Conservation (phyloP, 2,113 vertebrate species). For the Tychaedon coryphoeus region DNA sequence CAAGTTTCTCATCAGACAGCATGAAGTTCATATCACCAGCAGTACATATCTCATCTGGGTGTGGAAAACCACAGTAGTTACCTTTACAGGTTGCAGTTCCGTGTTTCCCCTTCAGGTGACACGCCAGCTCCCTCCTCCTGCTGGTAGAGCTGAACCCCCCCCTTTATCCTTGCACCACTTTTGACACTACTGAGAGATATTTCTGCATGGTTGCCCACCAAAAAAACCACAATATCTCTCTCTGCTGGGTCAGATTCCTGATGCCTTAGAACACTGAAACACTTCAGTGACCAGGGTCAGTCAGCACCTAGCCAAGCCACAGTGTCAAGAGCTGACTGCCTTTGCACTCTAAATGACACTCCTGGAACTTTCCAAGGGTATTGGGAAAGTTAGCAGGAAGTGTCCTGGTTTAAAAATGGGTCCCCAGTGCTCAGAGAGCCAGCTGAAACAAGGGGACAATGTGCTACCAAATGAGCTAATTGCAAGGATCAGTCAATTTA, state of each 20-base stretch:
- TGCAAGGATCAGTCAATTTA: not conserved
- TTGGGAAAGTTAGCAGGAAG: not conserved
- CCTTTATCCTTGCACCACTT: not conserved
- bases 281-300: not conserved
- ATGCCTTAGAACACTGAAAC: not conserved
- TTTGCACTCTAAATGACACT: not conserved
- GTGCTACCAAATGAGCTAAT: not conserved
- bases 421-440: not conserved
- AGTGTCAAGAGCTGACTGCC: not conserved
- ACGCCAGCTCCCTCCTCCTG: not conserved
- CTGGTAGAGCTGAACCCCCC: not conserved
- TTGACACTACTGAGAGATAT: not conserved
- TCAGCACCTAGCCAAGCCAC: not conserved
- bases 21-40: not conserved
- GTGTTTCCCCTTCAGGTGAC: not conserved
- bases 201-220: not conserved
- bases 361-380: not conserved
- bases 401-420: not conserved
- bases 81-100: not conserved
- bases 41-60: not conserved
- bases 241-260: not conserved
- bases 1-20: not conserved
- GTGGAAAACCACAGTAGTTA: not conserved
- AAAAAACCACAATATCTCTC: not conserved
- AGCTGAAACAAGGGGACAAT: not conserved